Conservation (phyloP, 2,797 vertebrate species). For the Phalloptychus januarius region DNA sequence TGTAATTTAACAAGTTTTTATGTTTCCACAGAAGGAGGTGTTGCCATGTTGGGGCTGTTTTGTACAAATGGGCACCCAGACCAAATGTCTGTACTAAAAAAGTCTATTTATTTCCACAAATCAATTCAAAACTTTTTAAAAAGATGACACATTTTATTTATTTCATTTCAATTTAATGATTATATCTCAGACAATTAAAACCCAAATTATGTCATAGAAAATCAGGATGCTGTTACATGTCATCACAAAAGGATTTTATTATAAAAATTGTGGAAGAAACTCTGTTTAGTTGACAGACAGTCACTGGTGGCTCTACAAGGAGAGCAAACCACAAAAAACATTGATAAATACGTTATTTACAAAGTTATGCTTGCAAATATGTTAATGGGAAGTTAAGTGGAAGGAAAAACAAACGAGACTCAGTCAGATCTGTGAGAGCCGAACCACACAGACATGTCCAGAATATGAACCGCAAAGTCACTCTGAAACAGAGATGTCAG, state of each 20-base stretch:
- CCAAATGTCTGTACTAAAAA: not conserved
- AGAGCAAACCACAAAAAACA: not conserved
- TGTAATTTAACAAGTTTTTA: not conserved
- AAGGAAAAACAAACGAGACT: not conserved
- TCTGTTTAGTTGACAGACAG: not conserved
- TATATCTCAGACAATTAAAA: not conserved
- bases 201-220: not conserved
- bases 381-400: not conserved
- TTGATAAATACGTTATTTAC: not conserved
- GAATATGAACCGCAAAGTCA: not conserved
- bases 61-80: not conserved
- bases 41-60: not conserved
- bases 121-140: not conserved
- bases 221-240: not conserved
- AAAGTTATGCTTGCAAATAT: not conserved
- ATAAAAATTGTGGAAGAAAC: not conserved
- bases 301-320: not conserved
- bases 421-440: not conserved
- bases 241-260: not conserved
- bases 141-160: not conserved
- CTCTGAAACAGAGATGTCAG: not conserved
- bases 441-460: not conserved
- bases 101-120: not conserved
- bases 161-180: not conserved
- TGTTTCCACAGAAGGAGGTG: not conserved